Conservation (phyloP, 2,113 vertebrate species). For the Sinocyclocheilus maitianheensis region DNA sequence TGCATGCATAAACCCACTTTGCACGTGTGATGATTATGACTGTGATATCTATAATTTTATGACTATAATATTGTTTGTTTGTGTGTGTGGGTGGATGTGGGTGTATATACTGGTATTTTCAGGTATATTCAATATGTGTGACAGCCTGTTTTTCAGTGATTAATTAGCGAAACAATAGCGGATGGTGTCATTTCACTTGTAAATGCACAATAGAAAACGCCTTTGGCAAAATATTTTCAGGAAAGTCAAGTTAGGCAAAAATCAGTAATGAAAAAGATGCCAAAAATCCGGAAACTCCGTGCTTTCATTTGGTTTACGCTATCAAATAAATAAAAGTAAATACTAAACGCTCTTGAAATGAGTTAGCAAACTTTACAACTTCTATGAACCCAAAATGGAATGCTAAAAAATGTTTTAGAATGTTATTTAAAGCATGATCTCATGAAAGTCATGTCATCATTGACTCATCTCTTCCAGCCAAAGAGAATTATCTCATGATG, state of each 20-base stretch:
- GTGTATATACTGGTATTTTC: neutral
- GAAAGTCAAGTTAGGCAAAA: neutral
- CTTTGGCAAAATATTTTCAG: neutral
- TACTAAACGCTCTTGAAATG: neutral
- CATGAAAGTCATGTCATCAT: slow-evolving; percentile 8
- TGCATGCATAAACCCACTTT: neutral
- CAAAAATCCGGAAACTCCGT: neutral
- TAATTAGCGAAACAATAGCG: neutral
- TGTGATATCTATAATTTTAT: neutral
- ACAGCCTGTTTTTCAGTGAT: neutral
- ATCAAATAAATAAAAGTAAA: neutral
- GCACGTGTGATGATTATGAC: neutral
- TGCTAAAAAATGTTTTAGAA: neutral
- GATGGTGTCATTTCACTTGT: neutral
- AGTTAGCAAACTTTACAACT: neutral
- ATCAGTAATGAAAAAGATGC: neutral
- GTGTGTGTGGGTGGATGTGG: neutral
- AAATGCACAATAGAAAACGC: neutral
- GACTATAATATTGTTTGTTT: neutral
- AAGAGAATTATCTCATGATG: slow-evolving; percentile 7
- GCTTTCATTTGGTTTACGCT: neutral
- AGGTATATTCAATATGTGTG: neutral
- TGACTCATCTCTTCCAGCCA: neutral
- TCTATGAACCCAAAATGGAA: neutral
- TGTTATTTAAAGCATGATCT: neutral